A percentile compares a stretch with the other conserved stretches of the same genome.
Evolutionary conservation across 2,888 invertebrate genomes (phyloP).

Genomic region (Spisula solida): DNA sequence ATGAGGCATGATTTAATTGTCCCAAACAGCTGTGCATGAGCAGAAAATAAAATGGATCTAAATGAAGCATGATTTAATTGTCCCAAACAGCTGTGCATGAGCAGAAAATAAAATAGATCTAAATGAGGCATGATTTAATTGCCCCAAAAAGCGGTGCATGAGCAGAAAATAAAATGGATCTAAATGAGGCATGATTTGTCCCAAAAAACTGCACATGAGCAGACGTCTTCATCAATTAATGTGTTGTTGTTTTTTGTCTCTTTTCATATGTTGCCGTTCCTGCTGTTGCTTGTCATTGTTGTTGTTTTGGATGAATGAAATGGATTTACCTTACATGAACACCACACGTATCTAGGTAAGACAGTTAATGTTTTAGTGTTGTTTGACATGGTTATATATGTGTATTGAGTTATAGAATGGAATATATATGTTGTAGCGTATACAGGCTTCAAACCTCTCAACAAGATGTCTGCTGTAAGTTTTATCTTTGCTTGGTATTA

Average conservation of each 20-base stretch:
- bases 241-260: not conserved
- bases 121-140: too few relatives aligned
- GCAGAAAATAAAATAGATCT: too few relatives aligned
- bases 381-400: not conserved
- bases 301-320: not conserved
- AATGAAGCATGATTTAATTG: too few relatives aligned
- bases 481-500: not conserved
- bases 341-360: not conserved
- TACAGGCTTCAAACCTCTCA: not conserved
- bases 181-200: too few relatives aligned
- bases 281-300: not conserved
- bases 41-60: too few relatives aligned
- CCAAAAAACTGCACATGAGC: too few relatives aligned
- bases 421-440: slow-evolving; percentile 6
- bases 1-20: too few relatives aligned
- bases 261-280: slow-evolving; percentile 14
- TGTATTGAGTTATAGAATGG: not conserved
- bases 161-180: too few relatives aligned
- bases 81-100: too few relatives aligned
- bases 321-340: not conserved
- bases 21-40: too few relatives aligned
- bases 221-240: not conserved
- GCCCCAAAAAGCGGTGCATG: too few relatives aligned
- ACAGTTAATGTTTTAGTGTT: not conserved
- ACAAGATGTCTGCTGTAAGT: not conserved